Percentiles rank a stretch among this genome's conserved stretches.
Conservation (phyloP, 2,113 vertebrate genomes). For the Notothenia rossii region DNA sequence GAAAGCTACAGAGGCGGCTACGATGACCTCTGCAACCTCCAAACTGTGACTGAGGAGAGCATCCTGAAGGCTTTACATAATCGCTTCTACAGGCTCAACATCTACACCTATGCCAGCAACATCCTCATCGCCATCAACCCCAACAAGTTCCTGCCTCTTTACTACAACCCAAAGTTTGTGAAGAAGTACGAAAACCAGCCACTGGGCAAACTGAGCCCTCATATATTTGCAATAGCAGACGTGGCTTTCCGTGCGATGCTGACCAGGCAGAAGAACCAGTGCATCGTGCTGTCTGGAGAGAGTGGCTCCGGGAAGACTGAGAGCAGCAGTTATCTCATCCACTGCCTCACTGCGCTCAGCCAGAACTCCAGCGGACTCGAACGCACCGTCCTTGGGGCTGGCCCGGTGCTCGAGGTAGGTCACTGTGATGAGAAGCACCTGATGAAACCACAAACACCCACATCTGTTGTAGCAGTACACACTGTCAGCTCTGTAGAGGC, state of each 20-base stretch:
- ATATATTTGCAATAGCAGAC: constrained; percentile 94
- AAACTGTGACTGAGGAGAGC: constrained; percentile 84
- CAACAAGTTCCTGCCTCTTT: constrained; percentile 94
- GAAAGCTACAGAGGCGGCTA: constrained; percentile 78
- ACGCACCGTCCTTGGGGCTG: constrained; percentile 93
- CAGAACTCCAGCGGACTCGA: constrained; percentile 91
- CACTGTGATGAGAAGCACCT: neutral
- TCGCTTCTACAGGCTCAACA: constrained; percentile 90
- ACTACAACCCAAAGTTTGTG: constrained; percentile 97
- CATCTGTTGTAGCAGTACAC: neutral
- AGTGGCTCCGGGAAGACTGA: constrained; percentile 97
- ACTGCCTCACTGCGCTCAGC: constrained; percentile 95
- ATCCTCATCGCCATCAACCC: constrained; percentile 95
- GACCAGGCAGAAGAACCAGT: constrained; percentile 89
- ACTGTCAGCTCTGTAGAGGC: neutral
- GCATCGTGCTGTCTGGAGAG: constrained; percentile 93
- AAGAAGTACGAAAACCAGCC: constrained; percentile 95
- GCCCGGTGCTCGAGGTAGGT: constrained; percentile 94
- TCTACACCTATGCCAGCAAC: constrained; percentile 93
- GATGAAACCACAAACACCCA: neutral
- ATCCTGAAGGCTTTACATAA: constrained; percentile 86
- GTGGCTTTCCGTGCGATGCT: constrained; percentile 93
- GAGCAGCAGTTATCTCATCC: constrained; percentile 95
- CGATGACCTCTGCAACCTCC: constrained; percentile 91
- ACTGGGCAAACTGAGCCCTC: constrained; percentile 92